Evolutionary conservation across 1,140 invertebrate species (phyloP).

Genomic region (Bradysia coprophila): DNA sequence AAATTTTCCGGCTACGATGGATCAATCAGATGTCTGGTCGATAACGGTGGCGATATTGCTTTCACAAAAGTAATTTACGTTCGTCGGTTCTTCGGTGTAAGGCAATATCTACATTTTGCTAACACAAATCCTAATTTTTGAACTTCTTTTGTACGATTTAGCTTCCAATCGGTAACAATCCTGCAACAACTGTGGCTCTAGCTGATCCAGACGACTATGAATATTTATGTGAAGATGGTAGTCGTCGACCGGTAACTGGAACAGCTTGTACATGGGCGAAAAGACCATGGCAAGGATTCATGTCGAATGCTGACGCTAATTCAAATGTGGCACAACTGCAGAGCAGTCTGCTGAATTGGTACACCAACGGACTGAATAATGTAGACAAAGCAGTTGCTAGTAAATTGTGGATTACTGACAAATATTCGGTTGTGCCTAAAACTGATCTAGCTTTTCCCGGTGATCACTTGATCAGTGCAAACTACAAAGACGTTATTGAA

Average conservation of each 20-base stretch:
- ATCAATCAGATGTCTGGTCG: conserved; percentile 57
- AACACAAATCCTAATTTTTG: neutral
- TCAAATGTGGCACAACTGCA: conserved; percentile 19
- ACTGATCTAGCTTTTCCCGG: conserved; percentile 37
- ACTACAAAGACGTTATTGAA: conserved; percentile 63
- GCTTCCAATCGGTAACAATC: neutral
- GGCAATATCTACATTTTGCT: conserved; percentile 10
- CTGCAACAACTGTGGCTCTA: neutral
- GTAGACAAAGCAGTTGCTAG: conserved; percentile 16
- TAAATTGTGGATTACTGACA: conserved; percentile 31
- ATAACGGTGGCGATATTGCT: conserved; percentile 61
- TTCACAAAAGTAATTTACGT: conserved; percentile 70
- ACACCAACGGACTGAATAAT: conserved; percentile 16
- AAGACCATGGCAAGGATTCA: conserved; percentile 56
- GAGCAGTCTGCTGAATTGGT: conserved; percentile 17
- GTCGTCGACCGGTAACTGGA: conserved; percentile 38
- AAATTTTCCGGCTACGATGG: conserved; percentile 67
- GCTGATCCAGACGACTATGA: conserved; percentile 39
- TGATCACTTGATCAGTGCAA: conserved; percentile 44
- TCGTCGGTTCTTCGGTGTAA: conserved; percentile 49
- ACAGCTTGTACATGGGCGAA: conserved; percentile 62
- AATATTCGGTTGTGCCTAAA: conserved; percentile 35
- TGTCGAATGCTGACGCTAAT: conserved; percentile 37
- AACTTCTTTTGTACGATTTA: neutral
- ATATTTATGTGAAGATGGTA: conserved; percentile 70